Base-by-base conservation (phyloP, 2,888 invertebrate genomes). In the Quadroppia sp. region DNA sequence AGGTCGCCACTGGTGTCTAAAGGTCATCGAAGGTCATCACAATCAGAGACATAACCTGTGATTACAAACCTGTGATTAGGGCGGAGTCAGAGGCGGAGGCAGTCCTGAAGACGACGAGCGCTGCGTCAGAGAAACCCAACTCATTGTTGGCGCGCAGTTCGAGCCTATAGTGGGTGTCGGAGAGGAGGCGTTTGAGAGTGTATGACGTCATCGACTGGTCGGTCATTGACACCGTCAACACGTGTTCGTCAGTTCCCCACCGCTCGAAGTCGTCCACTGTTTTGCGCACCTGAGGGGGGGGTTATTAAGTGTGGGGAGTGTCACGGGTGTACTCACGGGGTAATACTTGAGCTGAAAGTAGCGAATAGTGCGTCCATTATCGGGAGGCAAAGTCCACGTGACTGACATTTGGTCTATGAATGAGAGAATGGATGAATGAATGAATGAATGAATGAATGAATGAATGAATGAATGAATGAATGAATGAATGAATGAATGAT, bases 281-380 rank as follows among this genome's bases (percentile, higher is more conserved):
- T 40, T 69, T 69, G 17, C 32, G 23, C 6, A 72, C 45, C 72
- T 72, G 20, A 3, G 17, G 23, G 17, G 2, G 23, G 17, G 84
- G 6, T 9, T 7, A 36, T 36, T 4, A 36, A 36, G 9, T 36
- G 36, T 7, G 36, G 9, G 36, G 36, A 36, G 6, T 7, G 6
- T 36, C 36, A 9, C 9, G 36, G 9, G 36, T 4, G 9, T 9
- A 36, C 36, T 36, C 9, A 92, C 91, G 81, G 89, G 88, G 82
- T 92, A 92, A 82, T 89, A 91, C 81, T 86, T 88, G 77, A 94
- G 86, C 82, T 89, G 87, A 83, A 93, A 94, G 82, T 86, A 86
- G 81, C 91, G 89, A 80, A 94, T 93, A 32, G 89, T 90, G 83
- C 92, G 92, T 11, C 94, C 94, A 83, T 94, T 94, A 81, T 94